Evolutionary conservation across 2,797 vertebrate species (phyloP), one percentile per base, ranked within the genome.

Genomic region (Spondyliosoma cantharus): DNA sequence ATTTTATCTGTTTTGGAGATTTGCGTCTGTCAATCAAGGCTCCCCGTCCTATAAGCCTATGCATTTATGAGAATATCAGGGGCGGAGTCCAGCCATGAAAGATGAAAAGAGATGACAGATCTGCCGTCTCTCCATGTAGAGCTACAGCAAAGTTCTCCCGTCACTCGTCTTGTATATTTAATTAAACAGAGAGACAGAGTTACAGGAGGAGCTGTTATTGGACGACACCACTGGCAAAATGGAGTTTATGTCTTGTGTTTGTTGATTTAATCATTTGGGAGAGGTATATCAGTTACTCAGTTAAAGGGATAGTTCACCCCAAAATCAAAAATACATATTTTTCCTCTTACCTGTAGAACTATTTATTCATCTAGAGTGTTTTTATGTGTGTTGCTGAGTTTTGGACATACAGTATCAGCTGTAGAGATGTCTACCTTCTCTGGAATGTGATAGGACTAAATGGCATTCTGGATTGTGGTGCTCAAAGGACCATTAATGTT

Each of bases 1-100:
- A 49, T 95, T 99, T 78, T 96, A 96, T 92, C 94, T 99, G 48
- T 99, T 99, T 90, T 94, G 95, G 95, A 90, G 69, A 32, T 98
- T 96, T 70, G 68, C 91, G 0, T 77, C 94, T 0, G 72, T 80
- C 16, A 87, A 76, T 80, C 80, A 89, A 6, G 84, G 91, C 32
- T 95, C 89, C 16, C 75, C 91, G 27, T 64, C 92, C 52, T 95
- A 95, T 72, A 95, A 92, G 62, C 66, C 92, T 17, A 60, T 97
- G 78, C 93, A 90, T 0, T 87, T 95, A 86, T 98, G 93, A 97
- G 20, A 54, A 11, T 14, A 3, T 19, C 5, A 29, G 11, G 29
- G 3, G 11, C 0, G 52, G 11, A 11, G 22, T 19, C 19, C 13
- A n/a, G n/a, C 43, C 46, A 53, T 11, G 19, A 27, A 65, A 72